phyloP scores from a whole-genome alignment of 1,140 invertebrate genomes.

The Meloidogyne hapla region DNA sequence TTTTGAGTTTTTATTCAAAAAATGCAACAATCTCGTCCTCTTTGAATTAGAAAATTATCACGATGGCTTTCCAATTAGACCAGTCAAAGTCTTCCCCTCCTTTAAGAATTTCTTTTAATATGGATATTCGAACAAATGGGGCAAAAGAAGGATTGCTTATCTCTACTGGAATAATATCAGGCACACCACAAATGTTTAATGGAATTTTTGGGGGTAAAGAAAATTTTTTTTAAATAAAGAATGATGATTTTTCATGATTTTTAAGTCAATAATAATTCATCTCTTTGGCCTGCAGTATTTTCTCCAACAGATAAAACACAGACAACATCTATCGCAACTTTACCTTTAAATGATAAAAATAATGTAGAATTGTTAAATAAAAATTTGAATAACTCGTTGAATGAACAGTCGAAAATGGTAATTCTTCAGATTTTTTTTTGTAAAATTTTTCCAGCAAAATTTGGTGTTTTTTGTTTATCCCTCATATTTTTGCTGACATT shows the following conservation, averaged over 20 bases:
- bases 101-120: conserved; percentile 9
- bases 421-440: not conserved
- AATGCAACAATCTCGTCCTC: too few species aligned
- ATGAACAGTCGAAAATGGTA: not conserved
- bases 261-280: not conserved
- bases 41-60: too few species aligned
- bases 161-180: conserved; percentile 9
- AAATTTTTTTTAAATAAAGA: not conserved
- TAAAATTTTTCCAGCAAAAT: too few species aligned
- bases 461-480: too few species aligned
- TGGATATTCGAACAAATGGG: conserved; percentile 12
- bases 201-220: not conserved
- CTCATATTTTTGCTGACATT: too few species aligned
- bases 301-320: too few species aligned
- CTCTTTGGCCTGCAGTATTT: not conserved
- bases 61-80: not conserved
- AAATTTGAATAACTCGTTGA: not conserved
- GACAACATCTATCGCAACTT: not conserved
- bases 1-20: too few species aligned
- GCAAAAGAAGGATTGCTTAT: conserved; percentile 8
- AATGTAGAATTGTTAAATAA: not conserved
- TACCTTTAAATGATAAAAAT: not conserved
- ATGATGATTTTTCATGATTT: too few species aligned
- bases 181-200: not conserved
- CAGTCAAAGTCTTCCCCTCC: not conserved